Conservation (phyloP, 1,140 invertebrate species). For the Lordiphosa stackelbergi region DNA sequence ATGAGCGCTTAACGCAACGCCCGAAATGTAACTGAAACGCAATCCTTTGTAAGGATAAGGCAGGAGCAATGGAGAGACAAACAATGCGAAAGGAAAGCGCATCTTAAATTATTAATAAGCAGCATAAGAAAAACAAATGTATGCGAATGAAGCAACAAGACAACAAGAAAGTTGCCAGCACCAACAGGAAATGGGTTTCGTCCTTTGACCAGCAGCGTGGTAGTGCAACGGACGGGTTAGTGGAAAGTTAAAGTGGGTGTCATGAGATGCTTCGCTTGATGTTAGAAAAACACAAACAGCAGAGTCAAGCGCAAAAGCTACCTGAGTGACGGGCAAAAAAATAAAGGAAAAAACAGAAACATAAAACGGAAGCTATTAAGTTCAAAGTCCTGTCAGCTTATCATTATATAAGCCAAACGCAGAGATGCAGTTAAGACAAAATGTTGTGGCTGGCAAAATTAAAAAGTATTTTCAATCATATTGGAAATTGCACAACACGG, state of each 20-base stretch:
- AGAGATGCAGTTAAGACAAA: background rate
- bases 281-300: conserved; percentile 28
- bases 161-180: conserved; percentile 31
- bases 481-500: too few species aligned
- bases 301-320: background rate
- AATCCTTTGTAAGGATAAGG: conserved; percentile 58
- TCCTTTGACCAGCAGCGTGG: conserved; percentile 10
- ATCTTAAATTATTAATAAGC: conserved; percentile 73
- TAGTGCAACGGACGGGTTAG: conserved; percentile 32
- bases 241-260: conserved; percentile 15
- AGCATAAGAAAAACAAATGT: conserved; percentile 72
- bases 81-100: conserved; percentile 61
- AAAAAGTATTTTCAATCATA: background rate
- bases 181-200: background rate
- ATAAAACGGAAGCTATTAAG: conserved; percentile 19
- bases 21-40: conserved; percentile 61
- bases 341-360: conserved; percentile 7
- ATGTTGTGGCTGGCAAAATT: background rate
- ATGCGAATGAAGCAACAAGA: conserved; percentile 54
- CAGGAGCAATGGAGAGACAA: conserved; percentile 28
- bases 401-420: conserved; percentile 1
- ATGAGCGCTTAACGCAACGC: conserved; percentile 57
- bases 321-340: conserved; percentile 21
- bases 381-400: conserved; percentile 27
- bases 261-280: conserved; percentile 23